These are phyloP conservation scores for Belonocnema kinseyi DNA, from an alignment of 1,140 invertebrate species.

Conservation along the genomic window DNA sequence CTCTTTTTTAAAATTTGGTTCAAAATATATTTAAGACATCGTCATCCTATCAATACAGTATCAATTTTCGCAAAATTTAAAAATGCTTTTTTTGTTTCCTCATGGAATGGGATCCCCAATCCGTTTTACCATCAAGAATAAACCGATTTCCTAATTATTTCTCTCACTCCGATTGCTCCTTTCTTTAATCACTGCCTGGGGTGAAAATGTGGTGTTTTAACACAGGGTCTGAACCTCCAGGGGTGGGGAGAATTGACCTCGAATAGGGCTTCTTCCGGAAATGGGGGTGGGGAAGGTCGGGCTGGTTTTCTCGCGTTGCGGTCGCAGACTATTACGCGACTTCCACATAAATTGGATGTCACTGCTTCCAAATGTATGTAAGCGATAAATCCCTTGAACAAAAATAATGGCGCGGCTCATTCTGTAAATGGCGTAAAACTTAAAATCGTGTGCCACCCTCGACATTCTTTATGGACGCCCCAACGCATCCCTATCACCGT, in stretches of 20 bases:
- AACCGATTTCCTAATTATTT: conserved; percentile 60
- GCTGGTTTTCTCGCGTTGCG: conserved; percentile 64
- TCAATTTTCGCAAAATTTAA: too few species aligned
- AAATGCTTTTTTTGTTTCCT: too few species aligned
- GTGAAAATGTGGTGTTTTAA: conserved; percentile 32
- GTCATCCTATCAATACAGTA: too few species aligned
- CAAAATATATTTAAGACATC: too few species aligned
- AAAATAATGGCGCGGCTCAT: conserved; percentile 73
- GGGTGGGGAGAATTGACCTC: conserved; percentile 31
- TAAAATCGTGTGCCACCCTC: conserved; percentile 56
- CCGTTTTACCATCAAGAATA: background rate
- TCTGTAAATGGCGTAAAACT: conserved; percentile 74
- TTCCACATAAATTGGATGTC: conserved; percentile 71
- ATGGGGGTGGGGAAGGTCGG: conserved; percentile 39
- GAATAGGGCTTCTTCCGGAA: conserved; percentile 17
- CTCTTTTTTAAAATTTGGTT: too few species aligned
- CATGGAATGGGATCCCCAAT: too few species aligned
- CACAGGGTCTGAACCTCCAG: background rate
- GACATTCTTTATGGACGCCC: conserved; percentile 53
- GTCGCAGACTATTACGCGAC: conserved; percentile 70
- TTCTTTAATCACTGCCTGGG: conserved; percentile 66
- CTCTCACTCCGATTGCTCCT: conserved; percentile 59
- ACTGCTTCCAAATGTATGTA: conserved; percentile 68
- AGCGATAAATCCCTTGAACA: conserved; percentile 65
- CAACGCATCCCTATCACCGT: conserved; percentile 58